phyloP scores from a whole-genome alignment of 2,888 invertebrate genomes.

The Nemotelus pantherinus region DNA sequence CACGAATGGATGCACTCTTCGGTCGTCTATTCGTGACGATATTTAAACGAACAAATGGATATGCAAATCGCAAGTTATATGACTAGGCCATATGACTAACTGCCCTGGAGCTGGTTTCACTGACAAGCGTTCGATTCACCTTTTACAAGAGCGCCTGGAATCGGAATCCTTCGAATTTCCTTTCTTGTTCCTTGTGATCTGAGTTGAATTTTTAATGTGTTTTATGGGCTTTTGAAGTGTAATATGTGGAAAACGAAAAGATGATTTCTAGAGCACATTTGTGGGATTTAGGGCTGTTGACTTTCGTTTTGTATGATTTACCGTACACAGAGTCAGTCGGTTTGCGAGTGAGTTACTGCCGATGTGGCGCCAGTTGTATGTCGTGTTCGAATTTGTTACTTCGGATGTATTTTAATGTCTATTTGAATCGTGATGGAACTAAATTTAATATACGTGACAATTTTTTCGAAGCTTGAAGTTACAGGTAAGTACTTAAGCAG shows the following conservation, averaged over 20 bases:
- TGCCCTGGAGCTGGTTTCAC: neutral
- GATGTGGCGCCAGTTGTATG: too few species aligned
- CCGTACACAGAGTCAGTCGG: neutral
- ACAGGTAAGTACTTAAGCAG: too few species aligned
- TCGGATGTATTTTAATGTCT: too few species aligned
- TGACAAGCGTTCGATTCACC: conserved; percentile 11
- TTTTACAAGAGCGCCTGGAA: neutral
- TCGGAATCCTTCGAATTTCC: conserved; percentile 20
- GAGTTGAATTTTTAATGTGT: conserved; percentile 25
- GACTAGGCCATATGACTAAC: neutral
- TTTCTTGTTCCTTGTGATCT: conserved; percentile 14
- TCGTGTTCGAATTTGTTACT: too few species aligned
- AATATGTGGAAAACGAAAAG: neutral
- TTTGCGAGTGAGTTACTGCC: too few species aligned
- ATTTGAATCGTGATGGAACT: too few species aligned
- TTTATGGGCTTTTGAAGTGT: neutral
- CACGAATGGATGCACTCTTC: neutral
- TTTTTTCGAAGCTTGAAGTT: too few species aligned
- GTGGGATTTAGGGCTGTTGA: neutral
- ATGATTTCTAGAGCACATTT: neutral
- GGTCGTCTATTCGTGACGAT: too few species aligned
- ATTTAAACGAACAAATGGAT: neutral
- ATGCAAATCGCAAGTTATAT: conserved; percentile 7
- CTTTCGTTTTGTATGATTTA: neutral
- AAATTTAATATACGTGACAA: too few species aligned